Conservation (phyloP, 2,888 invertebrate genomes). For the Apotomis capreana region DNA sequence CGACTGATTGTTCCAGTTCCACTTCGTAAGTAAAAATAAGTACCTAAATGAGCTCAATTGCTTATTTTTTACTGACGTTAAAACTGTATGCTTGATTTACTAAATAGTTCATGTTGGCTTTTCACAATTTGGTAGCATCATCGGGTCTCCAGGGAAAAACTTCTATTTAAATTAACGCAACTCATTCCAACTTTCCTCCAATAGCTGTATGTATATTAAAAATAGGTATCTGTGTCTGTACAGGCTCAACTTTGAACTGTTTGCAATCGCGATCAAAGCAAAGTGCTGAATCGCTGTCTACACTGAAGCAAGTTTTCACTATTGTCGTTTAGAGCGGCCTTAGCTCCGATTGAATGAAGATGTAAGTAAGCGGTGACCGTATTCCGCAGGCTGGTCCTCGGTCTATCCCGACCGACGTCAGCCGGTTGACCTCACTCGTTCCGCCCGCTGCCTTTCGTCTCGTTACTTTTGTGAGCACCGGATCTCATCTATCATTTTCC, state of each 20-base stretch:
- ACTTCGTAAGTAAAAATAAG: too few species aligned
- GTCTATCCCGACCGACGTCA: constrained; percentile 65
- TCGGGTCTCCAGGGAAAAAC: not conserved
- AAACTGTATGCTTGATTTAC: not conserved
- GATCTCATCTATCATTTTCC: constrained; percentile 73
- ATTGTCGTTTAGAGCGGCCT: constrained; percentile 61
- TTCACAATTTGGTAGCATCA: not conserved
- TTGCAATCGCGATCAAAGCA: constrained; percentile 17
- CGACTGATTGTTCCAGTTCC: too few species aligned
- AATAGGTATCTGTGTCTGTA: not conserved
- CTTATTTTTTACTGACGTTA: too few species aligned
- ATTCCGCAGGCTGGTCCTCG: constrained; percentile 67
- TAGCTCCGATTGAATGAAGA: constrained; percentile 66
- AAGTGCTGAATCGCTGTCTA: constrained; percentile 51
- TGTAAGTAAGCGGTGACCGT: constrained; percentile 69
- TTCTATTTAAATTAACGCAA: not conserved
- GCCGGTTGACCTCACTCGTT: constrained; percentile 71
- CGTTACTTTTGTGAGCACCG: constrained; percentile 70
- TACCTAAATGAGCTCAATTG: too few species aligned
- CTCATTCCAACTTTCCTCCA: not conserved
- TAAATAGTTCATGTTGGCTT: not conserved
- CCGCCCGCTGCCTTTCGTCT: constrained; percentile 62
- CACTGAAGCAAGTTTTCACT: constrained; percentile 63
- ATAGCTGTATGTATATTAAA: not conserved
- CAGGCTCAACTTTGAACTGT: constrained; percentile 3